Percentiles rank a stretch among this genome's conserved stretches.
phyloP scores from a whole-genome alignment of 2,113 vertebrate species.

The Pseudonaja textilis region DNA sequence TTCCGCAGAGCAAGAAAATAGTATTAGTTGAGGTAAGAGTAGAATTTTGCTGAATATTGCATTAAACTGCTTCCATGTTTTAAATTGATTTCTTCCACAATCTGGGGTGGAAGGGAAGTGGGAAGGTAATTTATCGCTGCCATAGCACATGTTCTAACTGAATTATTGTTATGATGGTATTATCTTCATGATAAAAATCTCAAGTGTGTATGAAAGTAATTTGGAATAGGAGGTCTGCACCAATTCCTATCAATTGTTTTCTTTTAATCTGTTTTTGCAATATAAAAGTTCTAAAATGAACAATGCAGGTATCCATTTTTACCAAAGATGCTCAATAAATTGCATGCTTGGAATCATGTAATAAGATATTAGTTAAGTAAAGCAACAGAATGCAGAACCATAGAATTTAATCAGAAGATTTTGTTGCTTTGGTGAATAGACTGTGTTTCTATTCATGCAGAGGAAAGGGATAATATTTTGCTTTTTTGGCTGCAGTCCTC shows the following conservation, averaged over 20 bases:
- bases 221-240: background rate
- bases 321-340: no score
- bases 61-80: background rate
- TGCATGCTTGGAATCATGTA: background rate
- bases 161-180: background rate
- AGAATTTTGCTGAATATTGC: background rate
- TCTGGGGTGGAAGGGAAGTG: no score
- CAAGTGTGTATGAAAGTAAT: background rate
- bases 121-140: background rate
- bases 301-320: background rate
- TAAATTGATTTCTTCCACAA: background rate
- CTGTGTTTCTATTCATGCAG: background rate
- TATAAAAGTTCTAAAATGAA: background rate
- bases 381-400: background rate
- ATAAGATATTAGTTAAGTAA: background rate
- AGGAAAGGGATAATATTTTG: background rate
- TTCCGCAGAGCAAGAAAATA: slow-evolving; percentile 53
- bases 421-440: background rate
- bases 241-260: background rate
- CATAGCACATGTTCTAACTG: background rate
- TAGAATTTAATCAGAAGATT: background rate
- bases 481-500: background rate
- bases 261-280: background rate
- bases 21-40: slow-evolving; percentile 57
- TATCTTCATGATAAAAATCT: background rate